Percentiles rank a stretch among this genome's conserved stretches.
These are phyloP conservation scores for Perca flavescens DNA, from an alignment of 2,113 vertebrate species.

Conservation along the genomic window DNA sequence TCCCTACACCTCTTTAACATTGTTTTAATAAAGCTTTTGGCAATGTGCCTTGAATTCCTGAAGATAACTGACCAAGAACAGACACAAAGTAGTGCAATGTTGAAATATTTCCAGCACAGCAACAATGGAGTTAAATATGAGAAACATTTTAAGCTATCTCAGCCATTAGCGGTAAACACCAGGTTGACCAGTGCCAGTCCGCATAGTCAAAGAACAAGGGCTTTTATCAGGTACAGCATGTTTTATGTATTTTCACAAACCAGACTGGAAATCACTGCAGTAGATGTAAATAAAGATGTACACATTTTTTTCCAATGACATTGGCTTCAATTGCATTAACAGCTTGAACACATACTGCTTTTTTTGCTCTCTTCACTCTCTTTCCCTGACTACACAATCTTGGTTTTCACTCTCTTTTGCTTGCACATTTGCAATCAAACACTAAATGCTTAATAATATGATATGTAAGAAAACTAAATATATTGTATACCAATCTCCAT, in stretches of 20 bases:
- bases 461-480: background rate
- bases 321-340: background rate
- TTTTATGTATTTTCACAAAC: constrained; percentile 8
- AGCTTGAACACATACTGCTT: background rate
- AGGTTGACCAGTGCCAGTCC: background rate
- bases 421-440: background rate
- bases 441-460: background rate
- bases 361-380: background rate
- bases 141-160: background rate
- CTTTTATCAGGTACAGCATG: background rate
- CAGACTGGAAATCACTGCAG: background rate
- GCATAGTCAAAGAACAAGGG: background rate
- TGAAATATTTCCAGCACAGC: constrained; percentile 9
- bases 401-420: background rate
- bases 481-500: background rate
- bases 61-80: background rate
- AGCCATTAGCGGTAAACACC: background rate
- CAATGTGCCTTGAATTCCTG: background rate
- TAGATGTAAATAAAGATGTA: background rate
- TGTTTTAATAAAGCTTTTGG: constrained; percentile 13
- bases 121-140: background rate
- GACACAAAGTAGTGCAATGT: background rate
- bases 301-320: background rate
- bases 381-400: background rate
- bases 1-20: background rate